Evolutionary conservation across 2,797 vertebrate species (phyloP).

Genomic region (Enteromius viviparus): DNA sequence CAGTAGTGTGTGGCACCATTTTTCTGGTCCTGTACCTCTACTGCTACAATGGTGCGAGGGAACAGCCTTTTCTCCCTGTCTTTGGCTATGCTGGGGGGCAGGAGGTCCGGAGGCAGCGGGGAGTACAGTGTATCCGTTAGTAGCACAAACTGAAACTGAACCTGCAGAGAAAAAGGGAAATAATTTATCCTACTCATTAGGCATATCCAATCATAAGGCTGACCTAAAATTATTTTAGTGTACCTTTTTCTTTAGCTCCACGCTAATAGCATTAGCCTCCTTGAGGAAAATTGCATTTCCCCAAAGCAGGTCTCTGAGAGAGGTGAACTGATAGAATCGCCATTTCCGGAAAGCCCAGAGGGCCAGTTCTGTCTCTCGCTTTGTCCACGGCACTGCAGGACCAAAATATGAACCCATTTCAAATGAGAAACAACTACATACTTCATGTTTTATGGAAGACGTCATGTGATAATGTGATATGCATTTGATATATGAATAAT

Average conservation of each 20-base stretch:
- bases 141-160: constrained; percentile 98
- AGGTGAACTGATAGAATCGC: constrained; percentile 98
- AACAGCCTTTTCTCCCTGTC: constrained; percentile 91
- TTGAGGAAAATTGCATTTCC: constrained; percentile 97
- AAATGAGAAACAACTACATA: constrained; percentile 1
- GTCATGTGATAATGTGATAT: background rate
- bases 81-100: constrained; percentile 87
- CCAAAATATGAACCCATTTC: constrained; percentile 10
- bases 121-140: constrained; percentile 97
- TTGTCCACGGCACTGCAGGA: constrained; percentile 88
- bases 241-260: constrained; percentile 98
- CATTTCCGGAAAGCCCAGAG: constrained; percentile 97
- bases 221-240: constrained; percentile 1
- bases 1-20: constrained; percentile 98
- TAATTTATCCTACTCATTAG: background rate
- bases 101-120: constrained; percentile 90
- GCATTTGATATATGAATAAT: background rate
- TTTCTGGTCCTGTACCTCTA: constrained; percentile 97
- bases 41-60: constrained; percentile 93
- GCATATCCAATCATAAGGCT: background rate
- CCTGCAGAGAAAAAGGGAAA: constrained; percentile 71
- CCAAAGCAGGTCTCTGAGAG: constrained; percentile 94
- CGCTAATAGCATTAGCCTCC: constrained; percentile 97
- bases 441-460: background rate
- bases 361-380: constrained; percentile 89